Base-by-base conservation (phyloP, 2,113 vertebrate species). In the Aegotheles bennettii region DNA sequence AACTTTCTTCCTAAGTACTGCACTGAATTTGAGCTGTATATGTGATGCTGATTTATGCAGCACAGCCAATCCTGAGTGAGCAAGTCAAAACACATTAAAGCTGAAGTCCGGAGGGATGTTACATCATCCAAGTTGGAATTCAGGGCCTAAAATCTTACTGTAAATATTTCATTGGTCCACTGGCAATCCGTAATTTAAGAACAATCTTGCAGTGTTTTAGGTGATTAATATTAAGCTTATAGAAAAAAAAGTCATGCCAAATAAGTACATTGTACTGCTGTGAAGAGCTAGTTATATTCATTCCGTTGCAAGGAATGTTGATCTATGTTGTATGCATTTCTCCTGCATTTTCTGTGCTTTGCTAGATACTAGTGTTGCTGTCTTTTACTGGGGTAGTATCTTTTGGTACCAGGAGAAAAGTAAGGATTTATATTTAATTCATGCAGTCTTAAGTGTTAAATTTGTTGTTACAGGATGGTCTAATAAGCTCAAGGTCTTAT, bases 261-360 rank as follows among this genome's bases (percentile, higher is more conserved):
- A 50, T 61, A 64, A 95, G 56, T 60, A 43, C 7, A 16, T 26
- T 61, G 13, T 19, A 33, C 16, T 70, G 45, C 67, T 80, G 2
- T 71, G 31, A 82, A 71, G 81, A 59, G 3, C 6, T 13, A 56
- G 2, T 23, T 0, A 9, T 42, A 75, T 90, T 71, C 26, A 21
- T 54, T 93, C 21, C 3, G 1, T 54, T 83, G 42, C 29, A 69
- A 61, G 42, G 36, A 75, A 18, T 45, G 45, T 43, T 76, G 48
- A 12, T 29, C 36, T 45, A 4, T n/a, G 15, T 76, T 71, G 19
- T 59, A 12, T 75, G 33, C 3, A 1, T 81, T 93, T 80, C 31
- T 90, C 19, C 77, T 84, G 29, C 25, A n/a, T 78, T 53, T 69
- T 80, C 57, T 90, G 12, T 82, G 50, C 54, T 85, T 89, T 83